Percentiles rank a stretch among this genome's conserved stretches.
Evolutionary conservation across 1,140 invertebrate species (phyloP).

Genomic region (Euura saliciscinereae): DNA sequence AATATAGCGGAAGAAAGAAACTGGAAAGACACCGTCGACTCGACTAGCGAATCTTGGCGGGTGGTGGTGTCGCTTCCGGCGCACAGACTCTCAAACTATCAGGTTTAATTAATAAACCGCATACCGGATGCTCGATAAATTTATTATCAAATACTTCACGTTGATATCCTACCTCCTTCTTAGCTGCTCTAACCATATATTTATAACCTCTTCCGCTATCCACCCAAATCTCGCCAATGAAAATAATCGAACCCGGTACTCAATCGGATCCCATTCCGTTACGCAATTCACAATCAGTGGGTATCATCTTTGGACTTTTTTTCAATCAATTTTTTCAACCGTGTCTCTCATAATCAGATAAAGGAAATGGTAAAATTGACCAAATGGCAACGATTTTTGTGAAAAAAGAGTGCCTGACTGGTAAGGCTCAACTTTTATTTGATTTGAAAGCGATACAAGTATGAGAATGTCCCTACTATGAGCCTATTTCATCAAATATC

Average conservation of each 20-base stretch:
- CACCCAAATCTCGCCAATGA: constrained; percentile 2
- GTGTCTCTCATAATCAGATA: too few species aligned
- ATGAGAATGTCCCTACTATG: too few species aligned
- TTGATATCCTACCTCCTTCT: not conserved
- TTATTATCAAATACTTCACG: constrained; percentile 9
- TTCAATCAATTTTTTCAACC: too few species aligned
- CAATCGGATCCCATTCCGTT: not conserved
- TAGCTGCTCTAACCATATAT: not conserved
- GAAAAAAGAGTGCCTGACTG: too few species aligned
- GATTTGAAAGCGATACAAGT: too few species aligned
- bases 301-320: too few species aligned
- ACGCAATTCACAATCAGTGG: not conserved
- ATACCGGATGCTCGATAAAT: constrained; percentile 9
- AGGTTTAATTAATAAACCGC: constrained; percentile 11
- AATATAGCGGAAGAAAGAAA: not conserved
- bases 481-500: too few species aligned
- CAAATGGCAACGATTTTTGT: too few species aligned
- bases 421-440: too few species aligned
- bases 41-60: not conserved
- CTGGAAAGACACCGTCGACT: not conserved
- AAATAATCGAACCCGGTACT: constrained; percentile 1
- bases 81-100: not conserved
- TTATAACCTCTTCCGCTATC: constrained; percentile 2
- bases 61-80: not conserved
- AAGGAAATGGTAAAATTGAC: too few species aligned